Base-by-base conservation (phyloP, 2,113 vertebrate species). In the Hystrix brachyura region DNA sequence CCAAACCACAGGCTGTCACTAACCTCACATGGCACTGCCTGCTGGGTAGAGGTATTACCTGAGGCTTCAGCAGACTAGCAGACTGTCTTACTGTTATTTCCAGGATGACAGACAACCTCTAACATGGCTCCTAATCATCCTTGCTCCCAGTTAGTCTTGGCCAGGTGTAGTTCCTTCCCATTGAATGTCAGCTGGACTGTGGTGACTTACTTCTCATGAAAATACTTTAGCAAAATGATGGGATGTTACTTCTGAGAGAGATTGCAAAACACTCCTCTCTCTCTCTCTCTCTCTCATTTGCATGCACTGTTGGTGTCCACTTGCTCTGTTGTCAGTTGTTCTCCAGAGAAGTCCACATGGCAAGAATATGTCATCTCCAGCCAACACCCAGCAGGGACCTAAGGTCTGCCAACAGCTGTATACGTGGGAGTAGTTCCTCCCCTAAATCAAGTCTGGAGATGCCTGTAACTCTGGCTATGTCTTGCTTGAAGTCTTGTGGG, bases 311-410 rank as follows among this genome's bases (percentile, higher is more conserved):
- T 84, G 43, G 64, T 74, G 72, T 81, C 76, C 76, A 53, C 71
- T 21, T 84, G 78, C 53, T 88, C 72, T 67, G 32, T 43, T 81
- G 32, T 48, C 76, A 87, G 71, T 78, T 32, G 48, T 38, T 80
- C 57, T 93, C 51, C 46, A n/a, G 43, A 79, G 89, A 93, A 32
- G 71, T 65, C 71, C 62, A 71, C 38, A 19, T 57, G 87, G 57
- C 78, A 85, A 91, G 34, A 94, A 59, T 74, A 38, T 76, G 32
- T 57, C 82, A 69, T 96, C 90, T 91, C 14, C 2, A 32, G 65
- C 23, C 74, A 82, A 90, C 12, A 87, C 6, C 17, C 43, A 95
- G 59, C 2, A 46, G 43, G 48, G 48, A 60, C 43, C 21, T 53
- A 51, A 46, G 62, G 38, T 27, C 71, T 81, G 79, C 83, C 65